phyloP scores from a whole-genome alignment of 2,113 vertebrate species.

The Plectropomus leopardus region DNA sequence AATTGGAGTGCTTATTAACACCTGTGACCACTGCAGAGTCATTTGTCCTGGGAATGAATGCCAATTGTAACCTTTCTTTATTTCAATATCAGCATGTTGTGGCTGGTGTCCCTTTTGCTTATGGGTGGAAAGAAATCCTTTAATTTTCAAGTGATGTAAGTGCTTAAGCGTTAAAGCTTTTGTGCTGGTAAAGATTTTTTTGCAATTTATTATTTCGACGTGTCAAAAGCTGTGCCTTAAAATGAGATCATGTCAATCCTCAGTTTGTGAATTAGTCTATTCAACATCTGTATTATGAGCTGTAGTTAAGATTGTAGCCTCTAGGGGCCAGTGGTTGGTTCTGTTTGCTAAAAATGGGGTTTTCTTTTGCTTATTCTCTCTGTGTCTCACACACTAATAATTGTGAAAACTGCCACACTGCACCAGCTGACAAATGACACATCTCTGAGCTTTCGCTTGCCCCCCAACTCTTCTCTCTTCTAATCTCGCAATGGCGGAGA shows the following conservation, averaged over 20 bases:
- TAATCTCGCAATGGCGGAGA: constrained; percentile 59
- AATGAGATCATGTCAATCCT: neutral
- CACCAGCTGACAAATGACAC: constrained; percentile 64
- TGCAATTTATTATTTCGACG: too few relatives aligned
- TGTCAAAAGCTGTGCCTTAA: neutral
- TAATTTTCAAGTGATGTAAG: too few relatives aligned
- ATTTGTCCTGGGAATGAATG: too few relatives aligned
- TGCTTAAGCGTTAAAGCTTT: too few relatives aligned
- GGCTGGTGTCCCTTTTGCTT: too few relatives aligned
- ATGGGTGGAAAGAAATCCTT: too few relatives aligned
- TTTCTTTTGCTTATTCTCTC: constrained; percentile 1
- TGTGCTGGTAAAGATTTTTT: too few relatives aligned
- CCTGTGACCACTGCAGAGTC: too few relatives aligned
- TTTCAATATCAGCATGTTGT: too few relatives aligned
- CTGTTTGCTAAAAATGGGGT: constrained; percentile 4
- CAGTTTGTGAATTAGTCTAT: neutral
- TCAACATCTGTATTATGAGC: neutral
- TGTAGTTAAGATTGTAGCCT: constrained; percentile 19
- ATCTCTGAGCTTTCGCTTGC: constrained; percentile 23
- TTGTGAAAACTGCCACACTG: constrained; percentile 45
- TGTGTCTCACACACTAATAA: constrained; percentile 9
- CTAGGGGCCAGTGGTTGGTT: constrained; percentile 20
- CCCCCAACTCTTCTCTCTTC: constrained; percentile 54
- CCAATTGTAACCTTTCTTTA: too few relatives aligned
- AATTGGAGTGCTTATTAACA: too few relatives aligned